Conservation (phyloP, 2,797 vertebrate species). For the Discoglossus pictus region DNA sequence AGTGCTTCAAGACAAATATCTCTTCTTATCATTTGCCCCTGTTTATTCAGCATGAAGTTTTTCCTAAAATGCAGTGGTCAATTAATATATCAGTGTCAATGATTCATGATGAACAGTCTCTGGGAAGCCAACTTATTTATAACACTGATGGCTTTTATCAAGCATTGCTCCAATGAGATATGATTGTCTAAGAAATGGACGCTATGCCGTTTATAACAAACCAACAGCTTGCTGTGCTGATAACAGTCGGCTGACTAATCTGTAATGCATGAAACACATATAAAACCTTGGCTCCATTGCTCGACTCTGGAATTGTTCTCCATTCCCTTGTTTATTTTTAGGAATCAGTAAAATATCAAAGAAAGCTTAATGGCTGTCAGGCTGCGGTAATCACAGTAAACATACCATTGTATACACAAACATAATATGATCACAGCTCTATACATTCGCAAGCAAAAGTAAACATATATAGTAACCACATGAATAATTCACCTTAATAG, state of each 20-base stretch:
- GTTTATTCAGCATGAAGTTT: too few relatives aligned
- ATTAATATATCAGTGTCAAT: too few relatives aligned
- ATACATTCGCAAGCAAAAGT: not conserved
- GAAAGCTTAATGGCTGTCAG: not conserved
- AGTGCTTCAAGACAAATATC: too few relatives aligned
- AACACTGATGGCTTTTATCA: constrained; percentile 10
- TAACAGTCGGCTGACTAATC: constrained; percentile 1
- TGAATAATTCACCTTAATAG: too few relatives aligned
- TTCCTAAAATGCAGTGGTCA: too few relatives aligned
- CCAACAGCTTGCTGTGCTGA: not conserved
- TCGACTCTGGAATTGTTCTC: not conserved
- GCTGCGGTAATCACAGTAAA: not conserved
- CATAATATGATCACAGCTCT: not conserved
- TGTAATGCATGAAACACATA: constrained; percentile 1
- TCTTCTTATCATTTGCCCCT: too few relatives aligned
- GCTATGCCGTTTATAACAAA: not conserved
- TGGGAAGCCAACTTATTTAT: too few relatives aligned
- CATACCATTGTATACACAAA: not conserved
- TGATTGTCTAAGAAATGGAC: constrained; percentile 18
- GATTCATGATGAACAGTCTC: too few relatives aligned
- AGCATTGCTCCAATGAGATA: constrained; percentile 13
- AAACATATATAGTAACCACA: not conserved
- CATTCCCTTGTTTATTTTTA: constrained; percentile 21
- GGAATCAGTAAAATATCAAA: not conserved
- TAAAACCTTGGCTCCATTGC: constrained; percentile 6